phyloP scores from a whole-genome alignment of 2,113 vertebrate genomes.

The Lampris incognitus region DNA sequence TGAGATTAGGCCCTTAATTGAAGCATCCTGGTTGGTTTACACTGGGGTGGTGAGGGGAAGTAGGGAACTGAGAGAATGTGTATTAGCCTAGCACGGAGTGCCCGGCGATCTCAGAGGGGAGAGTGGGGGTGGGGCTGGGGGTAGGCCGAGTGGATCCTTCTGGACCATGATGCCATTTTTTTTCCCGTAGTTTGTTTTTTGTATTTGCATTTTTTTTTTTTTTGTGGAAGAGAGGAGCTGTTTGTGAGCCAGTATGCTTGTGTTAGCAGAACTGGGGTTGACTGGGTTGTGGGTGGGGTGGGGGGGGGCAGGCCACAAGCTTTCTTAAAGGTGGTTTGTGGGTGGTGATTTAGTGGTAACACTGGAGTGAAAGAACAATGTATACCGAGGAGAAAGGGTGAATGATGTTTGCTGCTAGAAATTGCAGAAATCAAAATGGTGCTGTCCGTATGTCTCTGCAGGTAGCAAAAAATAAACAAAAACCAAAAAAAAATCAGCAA shows the following conservation, averaged over 20 bases:
- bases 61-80: conserved; percentile 71
- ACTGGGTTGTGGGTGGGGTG: conserved; percentile 57
- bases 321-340: background rate
- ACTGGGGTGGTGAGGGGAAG: conserved; percentile 44
- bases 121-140: background rate
- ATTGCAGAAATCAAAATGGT: conserved; percentile 83
- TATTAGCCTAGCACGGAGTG: conserved; percentile 73
- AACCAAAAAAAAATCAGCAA: conserved; percentile 80
- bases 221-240: conserved; percentile 56
- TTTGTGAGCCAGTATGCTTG: conserved; percentile 58
- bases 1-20: conserved; percentile 62
- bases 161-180: conserved; percentile 78
- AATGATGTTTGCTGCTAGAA: conserved; percentile 60
- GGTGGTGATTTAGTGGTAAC: background rate
- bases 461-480: conserved; percentile 51
- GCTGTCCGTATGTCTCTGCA: conserved; percentile 36
- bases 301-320: background rate
- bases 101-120: conserved; percentile 73
- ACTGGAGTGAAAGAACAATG: no score
- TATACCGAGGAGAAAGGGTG: background rate
- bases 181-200: conserved; percentile 80
- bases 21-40: conserved; percentile 59
- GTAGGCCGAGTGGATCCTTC: conserved; percentile 46
- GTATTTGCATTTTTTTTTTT: conserved; percentile 59
- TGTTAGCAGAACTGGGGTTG: conserved; percentile 73